Evolutionary conservation across 30 jellyfish, hydroid and myxozoan species (phyloP).

Genomic region (Mastigias papua): DNA sequence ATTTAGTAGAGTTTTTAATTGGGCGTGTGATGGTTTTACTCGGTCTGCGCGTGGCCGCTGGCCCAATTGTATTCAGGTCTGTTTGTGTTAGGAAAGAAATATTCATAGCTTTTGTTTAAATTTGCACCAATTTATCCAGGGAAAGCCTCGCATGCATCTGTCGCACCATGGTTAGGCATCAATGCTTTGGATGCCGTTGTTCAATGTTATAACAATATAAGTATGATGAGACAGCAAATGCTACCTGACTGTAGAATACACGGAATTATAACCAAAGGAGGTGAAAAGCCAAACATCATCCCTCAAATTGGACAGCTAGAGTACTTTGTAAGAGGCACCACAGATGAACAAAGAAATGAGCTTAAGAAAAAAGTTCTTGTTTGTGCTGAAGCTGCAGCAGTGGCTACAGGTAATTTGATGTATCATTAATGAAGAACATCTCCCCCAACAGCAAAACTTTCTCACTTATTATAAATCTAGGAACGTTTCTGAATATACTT

Average conservation of each 20-base stretch:
- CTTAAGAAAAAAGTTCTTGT: conserved; percentile 57
- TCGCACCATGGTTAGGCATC: conserved; percentile 97
- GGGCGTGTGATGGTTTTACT: no score
- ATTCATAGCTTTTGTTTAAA: not conserved
- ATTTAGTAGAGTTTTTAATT: no score
- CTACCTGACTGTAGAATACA: conserved; percentile 86
- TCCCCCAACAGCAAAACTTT: no score
- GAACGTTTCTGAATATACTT: no score
- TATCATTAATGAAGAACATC: not conserved
- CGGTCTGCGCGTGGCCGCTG: no score
- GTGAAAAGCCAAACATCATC: conserved; percentile 88
- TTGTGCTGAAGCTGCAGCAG: conserved; percentile 95
- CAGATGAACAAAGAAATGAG: conserved; percentile 75
- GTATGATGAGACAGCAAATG: conserved; percentile 98
- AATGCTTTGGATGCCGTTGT: conserved; percentile 99
- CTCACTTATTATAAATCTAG: no score
- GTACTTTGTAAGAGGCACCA: conserved; percentile 78
- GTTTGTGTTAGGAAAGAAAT: no score
- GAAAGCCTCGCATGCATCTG: conserved; percentile 94
- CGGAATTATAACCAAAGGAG: conserved; percentile 92
- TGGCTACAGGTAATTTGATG: conserved; percentile 76
- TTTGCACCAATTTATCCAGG: conserved; percentile 37
- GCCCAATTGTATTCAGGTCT: no score
- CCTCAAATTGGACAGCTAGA: conserved; percentile 78
- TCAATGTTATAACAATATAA: conserved; percentile 80